These are phyloP conservation scores for Ramphastos sulfuratus DNA, from an alignment of 2,113 vertebrate species.

Conservation along the genomic window DNA sequence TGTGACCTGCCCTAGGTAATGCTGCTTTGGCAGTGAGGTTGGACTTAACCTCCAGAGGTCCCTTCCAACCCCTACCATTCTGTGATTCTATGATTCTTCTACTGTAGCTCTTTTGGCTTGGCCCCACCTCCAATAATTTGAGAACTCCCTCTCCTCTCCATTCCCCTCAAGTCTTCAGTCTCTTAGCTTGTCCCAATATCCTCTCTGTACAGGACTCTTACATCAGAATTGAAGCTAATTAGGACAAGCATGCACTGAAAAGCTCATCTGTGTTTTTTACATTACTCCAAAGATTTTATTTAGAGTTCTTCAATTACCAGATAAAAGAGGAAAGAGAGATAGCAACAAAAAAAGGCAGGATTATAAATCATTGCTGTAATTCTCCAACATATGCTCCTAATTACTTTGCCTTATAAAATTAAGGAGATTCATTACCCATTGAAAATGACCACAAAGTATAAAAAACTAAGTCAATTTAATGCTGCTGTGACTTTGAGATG, in stretches of 20 bases:
- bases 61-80: no score
- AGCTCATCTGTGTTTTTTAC: not conserved
- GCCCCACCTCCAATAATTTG: no score
- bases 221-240: not conserved
- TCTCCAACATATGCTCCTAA: not conserved
- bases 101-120: no score
- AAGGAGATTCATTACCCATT: not conserved
- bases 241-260: not conserved
- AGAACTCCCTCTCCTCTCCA: not conserved
- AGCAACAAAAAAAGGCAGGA: not conserved
- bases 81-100: no score
- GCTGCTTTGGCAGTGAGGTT: no score
- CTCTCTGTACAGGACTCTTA: not conserved
- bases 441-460: not conserved
- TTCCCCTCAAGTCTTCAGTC: not conserved
- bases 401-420: not conserved
- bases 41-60: no score
- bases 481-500: not conserved
- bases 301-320: not conserved
- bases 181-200: not conserved
- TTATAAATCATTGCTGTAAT: not conserved
- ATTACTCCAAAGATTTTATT: not conserved
- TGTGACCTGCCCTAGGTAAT: no score
- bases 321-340: not conserved
- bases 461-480: conserved; percentile 24